A percentile compares a stretch with the other conserved stretches of the same genome.
phyloP scores from a whole-genome alignment of 2,888 invertebrate species.

The Sinohyriopsis cumingii region DNA sequence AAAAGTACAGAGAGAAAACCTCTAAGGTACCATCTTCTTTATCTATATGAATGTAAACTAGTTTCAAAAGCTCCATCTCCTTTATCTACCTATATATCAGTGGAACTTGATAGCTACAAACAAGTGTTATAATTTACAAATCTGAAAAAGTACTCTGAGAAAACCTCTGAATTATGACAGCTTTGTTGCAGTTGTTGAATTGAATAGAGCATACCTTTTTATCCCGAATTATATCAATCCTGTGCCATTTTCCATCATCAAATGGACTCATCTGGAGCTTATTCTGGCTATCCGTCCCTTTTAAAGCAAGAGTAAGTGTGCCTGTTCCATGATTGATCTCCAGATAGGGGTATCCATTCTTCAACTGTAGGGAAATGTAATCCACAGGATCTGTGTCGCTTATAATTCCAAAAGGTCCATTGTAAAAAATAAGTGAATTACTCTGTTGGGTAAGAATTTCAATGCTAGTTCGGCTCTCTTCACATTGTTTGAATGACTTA shows the following conservation, averaged over 20 bases:
- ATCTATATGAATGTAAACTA: too few species aligned
- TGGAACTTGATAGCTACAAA: slow-evolving; percentile 13
- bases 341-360: slow-evolving; percentile 90
- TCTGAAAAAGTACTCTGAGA: too few species aligned
- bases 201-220: slow-evolving; percentile 52
- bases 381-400: slow-evolving; percentile 74
- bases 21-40: too few species aligned
- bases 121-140: background rate
- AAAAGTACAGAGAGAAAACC: too few species aligned
- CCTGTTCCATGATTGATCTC: slow-evolving; percentile 93
- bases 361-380: slow-evolving; percentile 93
- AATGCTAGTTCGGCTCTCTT: slow-evolving; percentile 93
- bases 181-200: background rate
- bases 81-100: background rate
- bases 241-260: slow-evolving; percentile 98
- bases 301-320: slow-evolving; percentile 85
- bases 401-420: slow-evolving; percentile 81
- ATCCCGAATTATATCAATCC: slow-evolving; percentile 86
- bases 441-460: slow-evolving; percentile 92
- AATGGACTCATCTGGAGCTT: slow-evolving; percentile 70
- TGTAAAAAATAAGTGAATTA: slow-evolving; percentile 93
- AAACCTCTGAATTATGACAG: too few species aligned
- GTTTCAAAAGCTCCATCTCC: too few species aligned
- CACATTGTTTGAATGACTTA: slow-evolving; percentile 87
- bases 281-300: slow-evolving; percentile 67